Conservation (phyloP, 2,113 vertebrate genomes). For the Eidolon helvum region DNA sequence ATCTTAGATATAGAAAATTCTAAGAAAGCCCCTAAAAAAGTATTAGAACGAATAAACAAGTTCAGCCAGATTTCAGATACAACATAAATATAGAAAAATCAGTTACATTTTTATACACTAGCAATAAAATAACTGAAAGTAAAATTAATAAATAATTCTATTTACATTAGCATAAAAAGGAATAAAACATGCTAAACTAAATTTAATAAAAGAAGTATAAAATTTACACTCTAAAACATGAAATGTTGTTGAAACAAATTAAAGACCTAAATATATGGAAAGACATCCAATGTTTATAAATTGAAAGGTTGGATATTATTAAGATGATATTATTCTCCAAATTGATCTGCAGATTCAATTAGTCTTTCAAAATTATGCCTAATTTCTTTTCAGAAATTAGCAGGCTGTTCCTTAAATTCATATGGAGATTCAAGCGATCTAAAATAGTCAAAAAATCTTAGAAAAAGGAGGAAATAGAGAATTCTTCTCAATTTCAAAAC, state of each 20-base stretch:
- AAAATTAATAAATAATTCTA: neutral
- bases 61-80: neutral
- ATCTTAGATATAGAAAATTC: neutral
- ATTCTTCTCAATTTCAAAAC: neutral
- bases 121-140: neutral
- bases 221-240: neutral
- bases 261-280: neutral
- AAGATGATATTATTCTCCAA: neutral
- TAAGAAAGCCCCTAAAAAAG: neutral
- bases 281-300: neutral
- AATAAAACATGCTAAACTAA: neutral
- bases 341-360: neutral
- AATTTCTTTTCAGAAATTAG: neutral
- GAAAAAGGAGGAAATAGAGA: neutral
- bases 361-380: neutral
- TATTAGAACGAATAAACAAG: neutral
- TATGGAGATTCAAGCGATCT: neutral
- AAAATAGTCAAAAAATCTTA: neutral
- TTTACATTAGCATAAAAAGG: neutral
- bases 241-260: neutral
- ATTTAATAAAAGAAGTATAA: neutral
- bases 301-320: neutral
- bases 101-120: neutral
- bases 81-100: neutral
- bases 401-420: neutral